Percentiles rank a stretch among this genome's conserved stretches.
Evolutionary conservation across 2,113 vertebrate species (phyloP).

Genomic region (Melanocharis versteri): DNA sequence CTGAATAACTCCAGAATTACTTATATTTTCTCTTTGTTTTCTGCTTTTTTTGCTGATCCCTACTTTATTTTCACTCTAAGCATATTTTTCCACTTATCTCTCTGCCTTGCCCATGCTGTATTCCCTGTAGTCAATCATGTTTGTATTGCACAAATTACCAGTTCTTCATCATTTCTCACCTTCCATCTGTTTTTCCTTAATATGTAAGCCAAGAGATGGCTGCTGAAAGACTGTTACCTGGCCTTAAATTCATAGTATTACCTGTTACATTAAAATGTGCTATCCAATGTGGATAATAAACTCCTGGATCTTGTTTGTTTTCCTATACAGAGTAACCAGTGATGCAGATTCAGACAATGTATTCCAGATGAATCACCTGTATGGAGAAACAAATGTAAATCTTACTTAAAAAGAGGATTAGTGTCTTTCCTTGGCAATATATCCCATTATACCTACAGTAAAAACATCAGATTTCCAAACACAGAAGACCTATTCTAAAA

Average conservation of each 20-base stretch:
- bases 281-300: not conserved
- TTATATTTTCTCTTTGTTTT: not conserved
- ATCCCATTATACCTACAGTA: not conserved
- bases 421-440: not conserved
- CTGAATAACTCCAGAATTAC: not conserved
- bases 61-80: not conserved
- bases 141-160: not conserved
- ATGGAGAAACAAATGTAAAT: not conserved
- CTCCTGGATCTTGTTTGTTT: not conserved
- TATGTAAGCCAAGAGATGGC: not conserved
- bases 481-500: not conserved
- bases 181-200: not conserved
- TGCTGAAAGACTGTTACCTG: not conserved
- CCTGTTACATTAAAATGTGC: not conserved
- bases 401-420: not conserved
- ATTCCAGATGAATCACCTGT: not conserved
- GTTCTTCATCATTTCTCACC: not conserved
- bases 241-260: not conserved
- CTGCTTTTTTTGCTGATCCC: not conserved
- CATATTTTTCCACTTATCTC: not conserved
- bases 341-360: not conserved
- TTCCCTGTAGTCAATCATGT: not conserved
- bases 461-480: not conserved
- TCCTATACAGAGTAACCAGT: not conserved
- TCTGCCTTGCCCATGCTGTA: not conserved